Conservation (phyloP, 2,888 invertebrate genomes). For the Pachymerium ferrugineum region DNA sequence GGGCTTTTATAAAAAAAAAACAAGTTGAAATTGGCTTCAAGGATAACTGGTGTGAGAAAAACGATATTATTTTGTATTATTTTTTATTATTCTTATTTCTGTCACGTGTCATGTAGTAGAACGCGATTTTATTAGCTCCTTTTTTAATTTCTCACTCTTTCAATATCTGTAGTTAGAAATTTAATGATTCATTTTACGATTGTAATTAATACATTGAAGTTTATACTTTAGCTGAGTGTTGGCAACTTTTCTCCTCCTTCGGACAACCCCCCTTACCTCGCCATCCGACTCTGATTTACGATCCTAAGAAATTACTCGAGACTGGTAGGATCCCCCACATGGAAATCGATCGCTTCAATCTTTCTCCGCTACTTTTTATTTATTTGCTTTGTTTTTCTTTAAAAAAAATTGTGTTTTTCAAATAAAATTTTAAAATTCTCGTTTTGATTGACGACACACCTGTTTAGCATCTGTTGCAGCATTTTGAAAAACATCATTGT, state of each 20-base stretch:
- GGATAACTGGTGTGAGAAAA: neutral
- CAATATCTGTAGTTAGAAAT: slow-evolving; percentile 7
- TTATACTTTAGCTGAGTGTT: neutral
- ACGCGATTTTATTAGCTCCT: neutral
- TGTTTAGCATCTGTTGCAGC: slow-evolving; percentile 20
- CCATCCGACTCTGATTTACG: neutral
- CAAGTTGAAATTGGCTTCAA: neutral
- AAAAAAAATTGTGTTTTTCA: too few relatives aligned
- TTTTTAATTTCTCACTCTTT: slow-evolving; percentile 9
- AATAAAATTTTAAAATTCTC: too few relatives aligned
- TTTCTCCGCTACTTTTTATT: neutral
- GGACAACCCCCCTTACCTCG: neutral
- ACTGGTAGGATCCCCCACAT: neutral
- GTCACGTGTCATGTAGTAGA: neutral
- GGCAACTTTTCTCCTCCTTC: slow-evolving; percentile 5
- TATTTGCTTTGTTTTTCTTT: too few relatives aligned
- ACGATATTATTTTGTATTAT: neutral
- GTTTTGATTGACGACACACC: slow-evolving; percentile 4
- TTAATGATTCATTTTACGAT: slow-evolving; percentile 18
- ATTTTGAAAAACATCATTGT: too few relatives aligned
- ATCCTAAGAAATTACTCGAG: neutral
- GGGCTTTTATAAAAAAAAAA: neutral
- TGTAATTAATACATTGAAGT: slow-evolving; percentile 19
- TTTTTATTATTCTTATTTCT: neutral
- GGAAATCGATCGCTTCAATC: neutral